Evolutionary conservation across 2,888 invertebrate genomes (phyloP).

Genomic region (Tipula confusa): DNA sequence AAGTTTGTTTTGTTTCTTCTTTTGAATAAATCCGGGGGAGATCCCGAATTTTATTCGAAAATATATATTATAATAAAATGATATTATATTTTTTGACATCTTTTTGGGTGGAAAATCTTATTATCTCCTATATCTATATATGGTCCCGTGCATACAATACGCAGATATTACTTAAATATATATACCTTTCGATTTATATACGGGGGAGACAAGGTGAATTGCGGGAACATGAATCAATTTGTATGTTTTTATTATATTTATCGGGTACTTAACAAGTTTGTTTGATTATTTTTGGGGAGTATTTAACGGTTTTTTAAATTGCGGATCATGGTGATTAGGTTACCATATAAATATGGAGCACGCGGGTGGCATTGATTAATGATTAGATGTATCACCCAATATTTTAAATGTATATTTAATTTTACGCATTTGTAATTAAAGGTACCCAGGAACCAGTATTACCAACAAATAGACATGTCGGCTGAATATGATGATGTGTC

Average conservation of each 20-base stretch:
- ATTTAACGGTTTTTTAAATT: neutral
- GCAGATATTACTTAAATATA: neutral
- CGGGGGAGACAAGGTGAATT: neutral
- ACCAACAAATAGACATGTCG: no score
- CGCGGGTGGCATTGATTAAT: neutral
- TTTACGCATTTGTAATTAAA: no score
- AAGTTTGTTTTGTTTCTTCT: neutral
- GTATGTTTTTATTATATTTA: neutral
- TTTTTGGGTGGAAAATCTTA: slow-evolving; percentile 16
- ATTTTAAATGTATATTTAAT: no score
- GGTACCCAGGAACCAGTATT: no score
- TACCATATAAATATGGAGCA: neutral
- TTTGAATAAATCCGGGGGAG: neutral
- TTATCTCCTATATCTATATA: neutral
- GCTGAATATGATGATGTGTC: neutral
- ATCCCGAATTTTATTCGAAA: neutral
- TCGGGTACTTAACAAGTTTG: slow-evolving; percentile 17
- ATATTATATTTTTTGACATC: slow-evolving; percentile 12
- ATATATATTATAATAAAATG: neutral
- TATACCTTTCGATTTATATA: neutral
- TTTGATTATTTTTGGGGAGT: neutral
- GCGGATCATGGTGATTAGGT: neutral
- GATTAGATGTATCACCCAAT: no score
- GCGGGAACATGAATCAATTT: neutral
- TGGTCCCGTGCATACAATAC: neutral